A percentile compares a stretch with the other conserved stretches of the same genome.
Evolutionary conservation across 2,797 vertebrate genomes (phyloP).

Genomic region (Hyperoplus immaculatus): DNA sequence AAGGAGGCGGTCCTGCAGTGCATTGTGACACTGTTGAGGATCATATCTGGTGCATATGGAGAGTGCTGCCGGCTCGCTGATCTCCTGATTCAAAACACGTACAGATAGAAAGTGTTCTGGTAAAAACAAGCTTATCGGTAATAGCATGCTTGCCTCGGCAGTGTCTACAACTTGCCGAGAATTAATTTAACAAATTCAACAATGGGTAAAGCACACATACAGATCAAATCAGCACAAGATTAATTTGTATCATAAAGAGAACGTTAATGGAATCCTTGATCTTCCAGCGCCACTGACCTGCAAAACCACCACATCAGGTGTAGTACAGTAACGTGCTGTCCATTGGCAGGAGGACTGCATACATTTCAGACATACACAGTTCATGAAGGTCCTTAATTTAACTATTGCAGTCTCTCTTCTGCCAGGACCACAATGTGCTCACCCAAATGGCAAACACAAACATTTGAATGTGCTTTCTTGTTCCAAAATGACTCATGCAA

Average conservation of each 20-base stretch:
- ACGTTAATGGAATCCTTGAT: neutral
- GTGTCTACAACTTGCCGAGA: neutral
- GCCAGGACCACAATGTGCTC: neutral
- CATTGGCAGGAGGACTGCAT: neutral
- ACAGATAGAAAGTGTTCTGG: conserved; percentile 18
- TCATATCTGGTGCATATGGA: conserved; percentile 34
- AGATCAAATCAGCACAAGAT: conserved; percentile 1
- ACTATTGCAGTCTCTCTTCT: neutral
- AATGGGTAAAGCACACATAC: neutral
- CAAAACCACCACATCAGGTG: neutral
- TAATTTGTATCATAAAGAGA: neutral
- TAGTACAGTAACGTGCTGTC: neutral
- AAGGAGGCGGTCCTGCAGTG: conserved; percentile 47
- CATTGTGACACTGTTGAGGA: conserved; percentile 21
- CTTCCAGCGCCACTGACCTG: neutral
- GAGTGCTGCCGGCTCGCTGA: neutral
- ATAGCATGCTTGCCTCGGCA: neutral
- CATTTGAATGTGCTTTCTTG: neutral
- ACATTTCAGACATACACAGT: neutral
- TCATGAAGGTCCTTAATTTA: neutral
- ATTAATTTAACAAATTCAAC: neutral
- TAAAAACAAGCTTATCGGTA: conserved; percentile 22
- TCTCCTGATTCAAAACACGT: conserved; percentile 26
- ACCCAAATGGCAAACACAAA: neutral
- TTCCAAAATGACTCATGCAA: neutral